These are phyloP conservation scores for Dynastes grantii DNA, from an alignment of 2,888 invertebrate species.

Conservation along the genomic window DNA sequence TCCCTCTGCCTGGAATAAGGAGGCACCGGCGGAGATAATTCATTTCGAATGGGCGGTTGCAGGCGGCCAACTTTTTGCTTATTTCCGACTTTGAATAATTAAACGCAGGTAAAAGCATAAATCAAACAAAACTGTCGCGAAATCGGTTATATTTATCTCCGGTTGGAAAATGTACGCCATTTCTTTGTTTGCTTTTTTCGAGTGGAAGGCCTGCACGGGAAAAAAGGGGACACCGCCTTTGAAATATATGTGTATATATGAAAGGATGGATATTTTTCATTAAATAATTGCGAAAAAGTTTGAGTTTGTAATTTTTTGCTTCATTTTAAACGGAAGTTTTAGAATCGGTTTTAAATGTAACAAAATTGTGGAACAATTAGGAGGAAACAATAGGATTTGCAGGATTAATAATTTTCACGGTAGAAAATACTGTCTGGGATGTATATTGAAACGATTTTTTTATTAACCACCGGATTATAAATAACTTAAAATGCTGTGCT, in stretches of 20 bases:
- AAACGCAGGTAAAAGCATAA: constrained; percentile 35
- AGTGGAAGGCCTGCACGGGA: neutral
- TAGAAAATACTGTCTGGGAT: too few relatives aligned
- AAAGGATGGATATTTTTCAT: neutral
- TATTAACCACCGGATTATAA: too few relatives aligned
- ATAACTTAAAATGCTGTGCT: too few relatives aligned
- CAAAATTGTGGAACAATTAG: too few relatives aligned
- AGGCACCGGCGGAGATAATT: neutral
- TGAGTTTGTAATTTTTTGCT: too few relatives aligned
- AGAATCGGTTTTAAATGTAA: too few relatives aligned
- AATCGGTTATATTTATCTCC: constrained; percentile 32
- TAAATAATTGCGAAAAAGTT: neutral
- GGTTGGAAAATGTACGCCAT: neutral
- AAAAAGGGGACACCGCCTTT: neutral
- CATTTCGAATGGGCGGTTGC: neutral
- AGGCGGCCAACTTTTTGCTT: constrained; percentile 7
- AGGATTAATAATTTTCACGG: too few relatives aligned
- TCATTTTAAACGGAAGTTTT: too few relatives aligned
- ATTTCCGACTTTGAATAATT: constrained; percentile 28
- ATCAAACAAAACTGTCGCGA: constrained; percentile 12
- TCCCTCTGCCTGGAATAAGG: too few relatives aligned
- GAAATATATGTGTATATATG: constrained; percentile 4
- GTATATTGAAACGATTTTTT: too few relatives aligned
- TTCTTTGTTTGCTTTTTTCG: constrained; percentile 9
- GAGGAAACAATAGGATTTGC: too few relatives aligned